Percentiles rank a stretch among this genome's conserved stretches.
Evolutionary conservation across 1,140 invertebrate genomes (phyloP).

Genomic region (Lamellibrachia luymesi): DNA sequence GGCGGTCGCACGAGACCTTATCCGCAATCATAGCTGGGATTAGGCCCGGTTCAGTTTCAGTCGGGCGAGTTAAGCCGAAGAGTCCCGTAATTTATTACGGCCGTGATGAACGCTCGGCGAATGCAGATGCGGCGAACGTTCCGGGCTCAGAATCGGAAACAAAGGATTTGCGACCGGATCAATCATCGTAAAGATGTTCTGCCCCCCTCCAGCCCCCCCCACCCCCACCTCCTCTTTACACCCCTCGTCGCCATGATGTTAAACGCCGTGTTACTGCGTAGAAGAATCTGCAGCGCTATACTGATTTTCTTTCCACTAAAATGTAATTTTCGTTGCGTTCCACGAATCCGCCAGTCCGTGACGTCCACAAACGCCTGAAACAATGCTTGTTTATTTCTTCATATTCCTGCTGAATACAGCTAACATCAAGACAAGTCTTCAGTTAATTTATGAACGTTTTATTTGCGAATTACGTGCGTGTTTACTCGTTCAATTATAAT

Average conservation of each 20-base stretch:
- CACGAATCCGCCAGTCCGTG: no score
- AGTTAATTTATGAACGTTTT: no score
- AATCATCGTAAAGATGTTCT: background rate
- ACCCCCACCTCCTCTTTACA: no score
- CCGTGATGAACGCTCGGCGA: background rate
- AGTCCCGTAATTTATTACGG: background rate
- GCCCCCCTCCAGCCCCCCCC: no score
- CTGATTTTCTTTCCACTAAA: background rate
- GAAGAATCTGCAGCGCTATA: background rate
- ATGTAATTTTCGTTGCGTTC: background rate
- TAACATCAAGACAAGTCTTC: no score
- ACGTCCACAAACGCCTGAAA: background rate
- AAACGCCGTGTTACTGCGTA: background rate
- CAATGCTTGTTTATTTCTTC: background rate
- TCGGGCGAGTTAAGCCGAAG: constrained; percentile 2
- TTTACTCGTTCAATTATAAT: no score
- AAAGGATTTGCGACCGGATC: background rate
- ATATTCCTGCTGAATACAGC: no score
- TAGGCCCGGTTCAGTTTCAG: background rate
- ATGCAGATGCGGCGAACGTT: background rate
- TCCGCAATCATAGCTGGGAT: background rate
- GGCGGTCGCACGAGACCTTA: background rate
- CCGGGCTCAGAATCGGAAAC: background rate
- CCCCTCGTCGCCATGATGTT: background rate
- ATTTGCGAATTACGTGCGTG: no score